phyloP scores from a whole-genome alignment of 2,113 vertebrate genomes.

The Cephalopterus ornatus region DNA sequence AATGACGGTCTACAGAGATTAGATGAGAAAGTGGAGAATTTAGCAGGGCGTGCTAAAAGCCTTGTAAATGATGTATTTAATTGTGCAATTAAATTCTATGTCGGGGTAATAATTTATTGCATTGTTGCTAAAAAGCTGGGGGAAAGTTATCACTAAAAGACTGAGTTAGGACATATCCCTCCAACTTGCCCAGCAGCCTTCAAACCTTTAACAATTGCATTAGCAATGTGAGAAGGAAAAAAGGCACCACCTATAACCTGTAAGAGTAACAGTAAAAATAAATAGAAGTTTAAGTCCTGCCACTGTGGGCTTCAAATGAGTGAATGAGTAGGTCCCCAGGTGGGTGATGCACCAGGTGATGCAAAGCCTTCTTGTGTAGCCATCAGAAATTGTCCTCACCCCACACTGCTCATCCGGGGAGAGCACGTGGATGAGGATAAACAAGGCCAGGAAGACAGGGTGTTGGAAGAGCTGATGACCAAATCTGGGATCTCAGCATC shows the following conservation, averaged over 20 bases:
- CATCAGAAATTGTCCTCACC: not conserved
- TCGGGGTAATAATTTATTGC: not conserved
- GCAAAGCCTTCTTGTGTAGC: not conserved
- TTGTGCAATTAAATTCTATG: conserved; percentile 15
- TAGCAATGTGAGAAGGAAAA: not conserved
- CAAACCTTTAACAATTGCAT: not conserved
- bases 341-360: not conserved
- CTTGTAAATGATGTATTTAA: conserved; percentile 24
- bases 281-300: not conserved
- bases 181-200: not conserved
- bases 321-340: fast-evolving
- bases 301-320: not conserved
- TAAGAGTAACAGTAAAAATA: not conserved
- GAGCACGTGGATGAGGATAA: not conserved
- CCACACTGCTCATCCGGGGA: fast-evolving
- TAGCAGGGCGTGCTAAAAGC: conserved; percentile 41
- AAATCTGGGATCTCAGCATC: not conserved
- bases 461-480: not conserved
- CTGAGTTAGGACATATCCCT: not conserved
- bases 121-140: not conserved
- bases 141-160: not conserved
- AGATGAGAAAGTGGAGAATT: conserved; percentile 6
- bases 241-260: not conserved
- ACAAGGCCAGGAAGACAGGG: not conserved
- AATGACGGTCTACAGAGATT: not conserved